Conservation (phyloP, 2,113 vertebrate species). For the Psilopsiagon aurifrons region DNA sequence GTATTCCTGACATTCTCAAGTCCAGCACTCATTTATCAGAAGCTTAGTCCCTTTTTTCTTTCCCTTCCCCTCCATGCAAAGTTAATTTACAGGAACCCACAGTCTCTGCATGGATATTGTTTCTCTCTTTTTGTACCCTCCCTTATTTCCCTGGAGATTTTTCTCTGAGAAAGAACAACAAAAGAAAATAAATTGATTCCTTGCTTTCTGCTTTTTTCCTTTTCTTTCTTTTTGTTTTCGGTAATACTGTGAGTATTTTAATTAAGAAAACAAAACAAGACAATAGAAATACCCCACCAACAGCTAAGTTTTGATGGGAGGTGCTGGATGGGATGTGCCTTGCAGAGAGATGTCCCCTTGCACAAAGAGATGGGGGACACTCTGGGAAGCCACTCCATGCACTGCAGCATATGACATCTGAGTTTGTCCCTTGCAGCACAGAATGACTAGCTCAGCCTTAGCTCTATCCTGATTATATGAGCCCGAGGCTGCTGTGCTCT, state of each 20-base stretch:
- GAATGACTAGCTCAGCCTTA: neutral
- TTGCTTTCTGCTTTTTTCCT: neutral
- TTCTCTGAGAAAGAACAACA: neutral
- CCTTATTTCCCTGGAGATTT: neutral
- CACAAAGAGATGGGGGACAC: neutral
- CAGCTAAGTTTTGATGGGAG: neutral
- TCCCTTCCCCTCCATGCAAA: neutral
- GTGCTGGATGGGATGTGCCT: neutral
- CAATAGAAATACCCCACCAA: neutral
- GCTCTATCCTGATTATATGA: fast-evolving
- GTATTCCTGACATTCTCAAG: neutral
- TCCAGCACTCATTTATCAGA: neutral
- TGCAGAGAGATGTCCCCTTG: neutral
- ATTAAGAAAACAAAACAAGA: neutral
- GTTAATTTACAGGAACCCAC: neutral
- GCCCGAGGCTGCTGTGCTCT: fast-evolving
- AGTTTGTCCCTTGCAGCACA: fast-evolving
- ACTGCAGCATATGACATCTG: neutral
- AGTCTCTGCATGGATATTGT: neutral
- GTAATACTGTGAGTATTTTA: neutral
- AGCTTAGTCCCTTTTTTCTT: neutral
- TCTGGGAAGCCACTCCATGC: neutral
- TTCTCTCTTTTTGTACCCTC: neutral
- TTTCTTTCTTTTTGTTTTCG: neutral
- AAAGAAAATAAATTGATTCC: neutral